Percentiles rank a stretch among this genome's conserved stretches.
These are phyloP conservation scores for Desoria tigrina DNA, from an alignment of 2,888 invertebrate species.

Conservation along the genomic window DNA sequence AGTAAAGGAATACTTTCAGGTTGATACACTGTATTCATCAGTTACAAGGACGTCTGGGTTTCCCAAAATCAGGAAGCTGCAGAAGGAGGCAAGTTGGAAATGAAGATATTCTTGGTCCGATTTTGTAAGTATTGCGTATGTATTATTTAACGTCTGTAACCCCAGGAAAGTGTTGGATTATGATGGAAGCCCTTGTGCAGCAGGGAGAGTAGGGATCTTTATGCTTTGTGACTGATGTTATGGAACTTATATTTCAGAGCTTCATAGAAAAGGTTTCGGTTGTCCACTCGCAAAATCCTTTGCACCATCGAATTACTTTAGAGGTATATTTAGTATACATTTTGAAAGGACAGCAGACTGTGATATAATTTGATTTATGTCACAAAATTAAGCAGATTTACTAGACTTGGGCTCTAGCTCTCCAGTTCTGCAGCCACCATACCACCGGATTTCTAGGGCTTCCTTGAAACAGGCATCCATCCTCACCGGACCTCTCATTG, in stretches of 20 bases:
- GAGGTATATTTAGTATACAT: neutral
- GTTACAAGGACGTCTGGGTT: no score
- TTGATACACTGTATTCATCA: no score
- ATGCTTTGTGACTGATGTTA: no score
- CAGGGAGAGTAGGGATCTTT: neutral
- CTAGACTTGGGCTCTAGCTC: slow-evolving; percentile 15
- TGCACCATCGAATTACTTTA: neutral
- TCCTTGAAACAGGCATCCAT: neutral
- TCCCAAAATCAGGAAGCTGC: no score
- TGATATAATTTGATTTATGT: slow-evolving; percentile 31
- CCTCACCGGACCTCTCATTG: no score
- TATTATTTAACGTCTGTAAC: no score
- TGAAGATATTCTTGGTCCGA: no score
- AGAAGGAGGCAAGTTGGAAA: no score
- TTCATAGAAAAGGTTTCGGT: neutral
- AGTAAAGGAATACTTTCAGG: no score
- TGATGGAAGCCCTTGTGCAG: neutral
- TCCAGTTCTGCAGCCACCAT: slow-evolving; percentile 6
- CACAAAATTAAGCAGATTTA: slow-evolving; percentile 34
- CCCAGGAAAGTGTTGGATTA: neutral
- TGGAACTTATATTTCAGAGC: no score
- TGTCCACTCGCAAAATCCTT: neutral
- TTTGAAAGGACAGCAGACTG: no score
- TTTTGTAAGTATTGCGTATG: no score
- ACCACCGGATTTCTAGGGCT: slow-evolving; percentile 2